Evolutionary conservation across 1,140 invertebrate genomes (phyloP).

Genomic region (Zaprionus capensis): DNA sequence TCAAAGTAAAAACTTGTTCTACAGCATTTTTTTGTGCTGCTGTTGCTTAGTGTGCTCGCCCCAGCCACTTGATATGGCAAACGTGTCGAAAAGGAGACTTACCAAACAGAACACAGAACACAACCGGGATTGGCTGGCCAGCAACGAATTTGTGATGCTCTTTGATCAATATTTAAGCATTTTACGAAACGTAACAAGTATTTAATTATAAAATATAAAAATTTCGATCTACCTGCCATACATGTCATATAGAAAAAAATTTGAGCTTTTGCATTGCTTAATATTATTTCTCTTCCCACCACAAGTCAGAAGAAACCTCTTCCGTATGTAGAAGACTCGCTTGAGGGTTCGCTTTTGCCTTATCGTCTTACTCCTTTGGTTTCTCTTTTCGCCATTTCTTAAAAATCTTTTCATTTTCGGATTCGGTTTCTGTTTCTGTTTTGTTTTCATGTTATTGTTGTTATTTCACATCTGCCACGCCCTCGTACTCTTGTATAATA

Average conservation of each 20-base stretch:
- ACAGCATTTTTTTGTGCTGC: constrained; percentile 60
- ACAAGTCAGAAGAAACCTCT: background rate
- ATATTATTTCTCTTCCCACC: background rate
- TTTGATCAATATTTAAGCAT: background rate
- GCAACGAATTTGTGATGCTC: constrained; percentile 17
- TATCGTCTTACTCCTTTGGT: constrained; percentile 31
- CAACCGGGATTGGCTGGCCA: constrained; percentile 26
- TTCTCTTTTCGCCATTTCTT: constrained; percentile 18
- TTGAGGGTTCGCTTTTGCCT: constrained; percentile 14
- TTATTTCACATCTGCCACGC: constrained; percentile 47
- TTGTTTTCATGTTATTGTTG: constrained; percentile 38
- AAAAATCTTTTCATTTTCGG: constrained; percentile 34
- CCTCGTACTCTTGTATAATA: constrained; percentile 47
- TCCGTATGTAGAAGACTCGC: background rate
- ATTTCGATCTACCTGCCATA: too few species aligned
- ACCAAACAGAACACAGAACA: constrained; percentile 30
- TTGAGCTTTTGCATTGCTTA: background rate
- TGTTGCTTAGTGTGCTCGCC: constrained; percentile 32
- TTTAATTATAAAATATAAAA: background rate
- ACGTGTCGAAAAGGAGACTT: constrained; percentile 45
- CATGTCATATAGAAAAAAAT: too few species aligned
- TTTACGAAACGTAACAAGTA: background rate
- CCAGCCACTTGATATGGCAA: constrained; percentile 49
- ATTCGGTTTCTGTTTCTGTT: constrained; percentile 40
- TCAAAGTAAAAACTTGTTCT: constrained; percentile 66